phyloP scores from a whole-genome alignment of 2,888 invertebrate species.

The Phyllotreta cruciferae region DNA sequence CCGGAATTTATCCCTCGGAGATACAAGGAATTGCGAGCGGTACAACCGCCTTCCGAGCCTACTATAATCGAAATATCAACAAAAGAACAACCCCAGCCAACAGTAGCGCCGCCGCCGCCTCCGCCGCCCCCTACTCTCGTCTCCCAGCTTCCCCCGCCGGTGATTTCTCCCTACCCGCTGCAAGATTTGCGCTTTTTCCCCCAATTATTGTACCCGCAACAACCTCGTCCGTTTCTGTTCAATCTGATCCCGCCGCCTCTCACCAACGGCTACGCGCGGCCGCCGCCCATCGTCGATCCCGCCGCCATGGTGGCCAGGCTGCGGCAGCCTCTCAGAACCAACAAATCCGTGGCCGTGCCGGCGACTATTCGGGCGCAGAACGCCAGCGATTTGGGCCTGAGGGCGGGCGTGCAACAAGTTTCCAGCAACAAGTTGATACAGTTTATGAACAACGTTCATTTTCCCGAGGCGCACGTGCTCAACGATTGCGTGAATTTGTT shows the following conservation, averaged over 20 bases:
- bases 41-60: slow-evolving; percentile 16
- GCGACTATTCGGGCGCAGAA: slow-evolving; percentile 24
- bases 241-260: slow-evolving; percentile 42
- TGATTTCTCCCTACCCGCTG: slow-evolving; percentile 37
- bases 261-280: slow-evolving; percentile 39
- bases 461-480: slow-evolving; percentile 59
- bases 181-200: slow-evolving; percentile 42
- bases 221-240: slow-evolving; percentile 42
- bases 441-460: slow-evolving; percentile 67
- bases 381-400: slow-evolving; percentile 11
- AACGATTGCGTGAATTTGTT: slow-evolving; percentile 59
- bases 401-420: slow-evolving; percentile 5
- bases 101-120: slow-evolving; percentile 30
- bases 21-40: slow-evolving; percentile 52
- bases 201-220: slow-evolving; percentile 42
- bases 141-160: slow-evolving; percentile 34
- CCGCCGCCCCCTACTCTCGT: slow-evolving; percentile 34
- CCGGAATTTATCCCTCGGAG: slow-evolving; percentile 79
- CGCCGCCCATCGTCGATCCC: slow-evolving; percentile 48
- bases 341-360: slow-evolving; percentile 24
- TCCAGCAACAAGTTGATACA: slow-evolving; percentile 62
- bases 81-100: slow-evolving; percentile 14
- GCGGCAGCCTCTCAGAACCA: slow-evolving; percentile 34
- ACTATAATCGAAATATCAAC: slow-evolving; percentile 29
- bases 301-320: slow-evolving; percentile 43